A percentile compares a stretch with the other conserved stretches of the same genome.
These are phyloP conservation scores for Blera fallax DNA, from an alignment of 2,888 invertebrate genomes.

Conservation along the genomic window DNA sequence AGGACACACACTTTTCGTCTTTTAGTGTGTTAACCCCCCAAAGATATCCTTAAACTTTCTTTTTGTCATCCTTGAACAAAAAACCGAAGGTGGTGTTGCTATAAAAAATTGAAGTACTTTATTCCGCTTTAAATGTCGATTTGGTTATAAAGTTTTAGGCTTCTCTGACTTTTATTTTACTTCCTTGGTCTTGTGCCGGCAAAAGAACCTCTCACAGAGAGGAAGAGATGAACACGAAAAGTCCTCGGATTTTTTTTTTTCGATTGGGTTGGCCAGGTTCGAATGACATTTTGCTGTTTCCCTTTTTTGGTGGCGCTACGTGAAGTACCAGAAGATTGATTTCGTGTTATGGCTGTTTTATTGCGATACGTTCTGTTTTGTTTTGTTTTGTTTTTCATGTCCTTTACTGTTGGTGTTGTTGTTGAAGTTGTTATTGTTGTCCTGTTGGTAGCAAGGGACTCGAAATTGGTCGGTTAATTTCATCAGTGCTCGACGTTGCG, in stretches of 20 bases:
- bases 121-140: slow-evolving; percentile 29
- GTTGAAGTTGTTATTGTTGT: neutral
- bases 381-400: neutral
- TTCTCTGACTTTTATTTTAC: slow-evolving; percentile 10
- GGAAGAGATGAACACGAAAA: slow-evolving; percentile 23
- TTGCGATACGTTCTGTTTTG: slow-evolving; percentile 23
- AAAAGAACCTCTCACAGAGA: neutral
- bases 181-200: neutral
- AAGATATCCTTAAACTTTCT: slow-evolving; percentile 19
- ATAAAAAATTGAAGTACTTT: slow-evolving; percentile 8
- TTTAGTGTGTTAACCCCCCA: neutral
- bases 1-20: neutral
- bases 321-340: slow-evolving; percentile 60
- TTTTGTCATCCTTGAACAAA: neutral
- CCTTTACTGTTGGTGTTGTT: slow-evolving; percentile 2
- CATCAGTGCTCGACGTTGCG: slow-evolving; percentile 45
- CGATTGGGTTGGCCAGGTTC: slow-evolving; percentile 29
- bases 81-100: neutral
- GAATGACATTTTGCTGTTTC: slow-evolving; percentile 18
- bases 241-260: neutral
- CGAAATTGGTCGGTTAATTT: slow-evolving; percentile 60
- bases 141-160: slow-evolving; percentile 48
- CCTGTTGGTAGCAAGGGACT: neutral
- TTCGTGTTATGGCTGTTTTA: slow-evolving; percentile 63
- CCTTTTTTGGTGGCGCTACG: neutral